Conservation (phyloP, 2,888 invertebrate genomes). For the Drosophila subquinaria region DNA sequence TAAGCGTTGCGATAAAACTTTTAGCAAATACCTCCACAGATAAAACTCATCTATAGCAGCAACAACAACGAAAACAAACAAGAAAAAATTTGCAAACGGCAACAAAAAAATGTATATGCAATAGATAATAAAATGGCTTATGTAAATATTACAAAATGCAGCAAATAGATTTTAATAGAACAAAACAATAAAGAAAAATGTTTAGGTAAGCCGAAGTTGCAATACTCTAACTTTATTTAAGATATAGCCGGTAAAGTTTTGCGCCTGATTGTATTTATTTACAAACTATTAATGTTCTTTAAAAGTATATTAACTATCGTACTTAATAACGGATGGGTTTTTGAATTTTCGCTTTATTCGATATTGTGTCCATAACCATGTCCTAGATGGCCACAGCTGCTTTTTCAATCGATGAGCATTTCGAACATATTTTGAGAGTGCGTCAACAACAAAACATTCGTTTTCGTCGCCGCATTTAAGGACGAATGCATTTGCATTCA, state of each 20-base stretch:
- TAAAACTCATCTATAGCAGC: constrained; percentile 51
- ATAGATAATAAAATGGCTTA: constrained; percentile 76
- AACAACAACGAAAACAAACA: constrained; percentile 1
- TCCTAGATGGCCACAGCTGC: constrained; percentile 29
- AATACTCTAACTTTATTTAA: constrained; percentile 1
- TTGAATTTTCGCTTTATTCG: constrained; percentile 23
- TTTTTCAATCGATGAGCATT: constrained; percentile 16
- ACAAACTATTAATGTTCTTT: not conserved
- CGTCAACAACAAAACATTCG: constrained; percentile 30
- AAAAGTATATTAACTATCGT: not conserved
- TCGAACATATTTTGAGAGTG: constrained; percentile 42
- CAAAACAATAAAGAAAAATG: not conserved
- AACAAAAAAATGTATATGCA: constrained; percentile 28
- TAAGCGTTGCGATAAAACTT: constrained; percentile 77
- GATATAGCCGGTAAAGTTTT: too few species aligned
- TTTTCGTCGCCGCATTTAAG: constrained; percentile 31
- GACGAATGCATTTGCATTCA: constrained; percentile 34
- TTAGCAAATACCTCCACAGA: constrained; percentile 77
- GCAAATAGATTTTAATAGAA: constrained; percentile 10
- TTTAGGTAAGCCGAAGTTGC: not conserved
- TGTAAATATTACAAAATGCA: constrained; percentile 65
- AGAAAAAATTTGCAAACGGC: constrained; percentile 16
- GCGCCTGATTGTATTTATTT: too few species aligned
- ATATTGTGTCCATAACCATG: constrained; percentile 1
- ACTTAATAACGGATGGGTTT: constrained; percentile 17